Percentiles rank a stretch among this genome's conserved stretches.
phyloP scores from a whole-genome alignment of 2,888 invertebrate genomes.

The Microplitis deprimator region DNA sequence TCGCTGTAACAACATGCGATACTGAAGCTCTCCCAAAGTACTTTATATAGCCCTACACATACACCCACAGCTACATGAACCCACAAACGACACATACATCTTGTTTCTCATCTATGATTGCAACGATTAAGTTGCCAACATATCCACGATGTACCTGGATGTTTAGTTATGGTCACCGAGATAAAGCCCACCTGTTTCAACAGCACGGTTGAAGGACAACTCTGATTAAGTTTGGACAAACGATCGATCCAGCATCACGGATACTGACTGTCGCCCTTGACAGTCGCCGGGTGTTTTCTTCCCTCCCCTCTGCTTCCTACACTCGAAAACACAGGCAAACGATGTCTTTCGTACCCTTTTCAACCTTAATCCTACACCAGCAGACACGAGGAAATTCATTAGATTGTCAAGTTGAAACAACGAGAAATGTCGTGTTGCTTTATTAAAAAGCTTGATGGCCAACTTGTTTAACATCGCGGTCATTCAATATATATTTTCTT shows the following conservation, averaged over 20 bases:
- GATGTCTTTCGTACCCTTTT: background rate
- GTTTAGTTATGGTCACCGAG: conserved; percentile 12
- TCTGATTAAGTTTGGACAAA: conserved; percentile 30
- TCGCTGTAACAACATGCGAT: conserved; percentile 14
- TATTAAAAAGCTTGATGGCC: background rate
- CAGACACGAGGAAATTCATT: background rate
- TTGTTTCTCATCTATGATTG: conserved; percentile 9
- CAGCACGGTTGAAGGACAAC: conserved; percentile 14
- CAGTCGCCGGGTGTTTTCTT: conserved; percentile 45
- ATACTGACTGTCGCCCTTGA: conserved; percentile 43
- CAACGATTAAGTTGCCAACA: conserved; percentile 15
- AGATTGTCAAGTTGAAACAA: background rate
- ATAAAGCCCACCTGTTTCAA: conserved; percentile 22
- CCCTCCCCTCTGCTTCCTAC: background rate
- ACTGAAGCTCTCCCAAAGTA: conserved; percentile 9
- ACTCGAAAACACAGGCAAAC: background rate
- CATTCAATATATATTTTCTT: background rate
- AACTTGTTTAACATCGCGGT: background rate
- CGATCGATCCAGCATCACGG: conserved; percentile 6
- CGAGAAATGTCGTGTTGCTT: background rate
- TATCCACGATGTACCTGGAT: conserved; percentile 8
- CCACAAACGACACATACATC: background rate
- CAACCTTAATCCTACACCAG: background rate
- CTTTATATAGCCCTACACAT: background rate
- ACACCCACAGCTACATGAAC: background rate